phyloP scores from a whole-genome alignment of 2,113 vertebrate genomes.

The Anhinga rufa region DNA sequence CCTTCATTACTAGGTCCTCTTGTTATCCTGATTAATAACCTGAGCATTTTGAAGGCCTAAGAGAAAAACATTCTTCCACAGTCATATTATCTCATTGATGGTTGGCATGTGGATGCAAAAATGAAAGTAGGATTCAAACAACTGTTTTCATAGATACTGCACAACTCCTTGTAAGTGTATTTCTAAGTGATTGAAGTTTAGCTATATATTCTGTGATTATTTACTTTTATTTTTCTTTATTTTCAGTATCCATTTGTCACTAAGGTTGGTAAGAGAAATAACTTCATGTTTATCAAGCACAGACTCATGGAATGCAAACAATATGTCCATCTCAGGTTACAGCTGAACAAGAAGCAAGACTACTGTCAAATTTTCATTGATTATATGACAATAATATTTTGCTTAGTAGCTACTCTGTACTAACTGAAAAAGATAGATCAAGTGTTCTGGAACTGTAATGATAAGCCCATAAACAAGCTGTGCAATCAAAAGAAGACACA shows the following conservation, averaged over 20 bases:
- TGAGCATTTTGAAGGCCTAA: not conserved
- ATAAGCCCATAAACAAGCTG: not conserved
- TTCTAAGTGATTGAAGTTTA: not conserved
- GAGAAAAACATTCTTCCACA: not conserved
- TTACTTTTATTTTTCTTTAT: not conserved
- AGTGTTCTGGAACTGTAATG: not conserved
- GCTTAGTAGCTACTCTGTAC: not conserved
- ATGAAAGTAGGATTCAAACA: not conserved
- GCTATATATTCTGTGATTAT: not conserved
- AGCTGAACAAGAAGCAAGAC: not conserved
- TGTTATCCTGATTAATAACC: not conserved
- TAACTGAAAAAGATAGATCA: not conserved
- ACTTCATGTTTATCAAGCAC: not conserved
- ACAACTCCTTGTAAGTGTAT: not conserved
- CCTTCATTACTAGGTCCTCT: not conserved
- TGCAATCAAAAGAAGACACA: not conserved
- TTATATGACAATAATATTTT: constrained; percentile 26
- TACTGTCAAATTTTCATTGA: not conserved
- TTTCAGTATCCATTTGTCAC: not conserved
- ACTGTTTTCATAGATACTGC: not conserved
- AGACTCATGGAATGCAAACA: not conserved
- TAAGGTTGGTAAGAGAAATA: not conserved
- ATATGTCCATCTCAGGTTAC: not conserved
- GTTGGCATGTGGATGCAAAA: not conserved
- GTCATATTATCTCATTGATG: not conserved